Evolutionary conservation across 2,888 invertebrate species (phyloP), one percentile per base, ranked within the genome.

Genomic region (Pachycephus smyrnensis): DNA sequence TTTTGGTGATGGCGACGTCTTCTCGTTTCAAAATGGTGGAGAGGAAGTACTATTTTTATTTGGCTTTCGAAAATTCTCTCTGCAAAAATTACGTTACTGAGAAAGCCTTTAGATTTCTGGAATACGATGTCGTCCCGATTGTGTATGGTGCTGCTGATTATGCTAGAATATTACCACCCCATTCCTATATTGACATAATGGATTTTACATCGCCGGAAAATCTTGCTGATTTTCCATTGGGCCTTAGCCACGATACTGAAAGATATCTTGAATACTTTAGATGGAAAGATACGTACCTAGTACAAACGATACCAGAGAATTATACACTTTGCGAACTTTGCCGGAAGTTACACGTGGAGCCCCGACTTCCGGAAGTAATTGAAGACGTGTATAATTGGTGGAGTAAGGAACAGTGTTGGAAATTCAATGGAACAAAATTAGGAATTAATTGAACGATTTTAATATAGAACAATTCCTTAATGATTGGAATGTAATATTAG

Each of bases 141-240:
- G 95, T 95, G 4, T 94, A 94, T 92, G 95, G 95, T 11, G 94
- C 94, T 35, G 94, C 93, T 77, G 92, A 94, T 86, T 95, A 95
- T 89, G 86, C 89, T 9, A 91, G 92, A 86, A 93, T 92, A 77
- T 92, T 94, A 2, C 93, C 93, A 3, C 91, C 92, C 32, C 88
- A 92, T 79, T 93, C 93, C 23, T 93, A 91, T 86, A 94, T 94
- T 78, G 93, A 94, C 86, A 93, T 94, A 33, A 93, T 93, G 79
- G 93, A 94, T 83, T 94, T 93, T 86, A 87, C 89, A 32, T 91
- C 92, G 11, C 92, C 93, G 1, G 88, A 92, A 84, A 89, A 92
- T 33, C 89, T 94, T 71, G 94, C 93, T 0, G 88, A 89, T n/a
- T 94, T 93, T 86, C 89, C 94, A 12, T 89, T 91, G 77, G 86